Conservation (phyloP, 2,888 invertebrate genomes). For the Idaea aversata region DNA sequence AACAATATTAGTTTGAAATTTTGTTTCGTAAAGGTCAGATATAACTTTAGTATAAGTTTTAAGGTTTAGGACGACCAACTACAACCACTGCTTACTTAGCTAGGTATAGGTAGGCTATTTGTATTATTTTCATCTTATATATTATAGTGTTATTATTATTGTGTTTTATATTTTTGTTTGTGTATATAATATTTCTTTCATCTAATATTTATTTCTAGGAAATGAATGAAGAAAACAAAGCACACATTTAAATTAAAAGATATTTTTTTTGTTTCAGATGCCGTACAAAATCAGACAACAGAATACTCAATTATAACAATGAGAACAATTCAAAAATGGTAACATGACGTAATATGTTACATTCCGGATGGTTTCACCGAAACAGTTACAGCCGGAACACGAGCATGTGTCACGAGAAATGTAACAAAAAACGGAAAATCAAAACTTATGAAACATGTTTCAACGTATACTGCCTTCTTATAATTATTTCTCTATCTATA, state of each 20-base stretch:
- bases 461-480: constrained; percentile 57
- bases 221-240: not conserved
- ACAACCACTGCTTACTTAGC: too few relatives aligned
- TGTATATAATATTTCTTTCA: too few relatives aligned
- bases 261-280: constrained; percentile 63
- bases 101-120: too few relatives aligned
- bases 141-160: too few relatives aligned
- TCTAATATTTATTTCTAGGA: too few relatives aligned
- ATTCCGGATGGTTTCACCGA: constrained; percentile 46
- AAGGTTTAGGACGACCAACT: too few relatives aligned
- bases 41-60: too few relatives aligned
- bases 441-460: constrained; percentile 39
- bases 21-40: too few relatives aligned
- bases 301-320: constrained; percentile 37
- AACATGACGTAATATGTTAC: constrained; percentile 72
- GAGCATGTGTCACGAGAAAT: constrained; percentile 52
- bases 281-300: constrained; percentile 30
- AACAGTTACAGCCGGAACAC: constrained; percentile 50
- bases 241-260: constrained; percentile 17
- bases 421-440: constrained; percentile 34
- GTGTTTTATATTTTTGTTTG: too few relatives aligned
- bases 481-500: constrained; percentile 53
- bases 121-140: too few relatives aligned
- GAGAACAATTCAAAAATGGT: constrained; percentile 52
- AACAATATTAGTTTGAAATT: too few relatives aligned